Conservation (phyloP, 2,113 vertebrate genomes). For the Haplochromis burtoni region DNA sequence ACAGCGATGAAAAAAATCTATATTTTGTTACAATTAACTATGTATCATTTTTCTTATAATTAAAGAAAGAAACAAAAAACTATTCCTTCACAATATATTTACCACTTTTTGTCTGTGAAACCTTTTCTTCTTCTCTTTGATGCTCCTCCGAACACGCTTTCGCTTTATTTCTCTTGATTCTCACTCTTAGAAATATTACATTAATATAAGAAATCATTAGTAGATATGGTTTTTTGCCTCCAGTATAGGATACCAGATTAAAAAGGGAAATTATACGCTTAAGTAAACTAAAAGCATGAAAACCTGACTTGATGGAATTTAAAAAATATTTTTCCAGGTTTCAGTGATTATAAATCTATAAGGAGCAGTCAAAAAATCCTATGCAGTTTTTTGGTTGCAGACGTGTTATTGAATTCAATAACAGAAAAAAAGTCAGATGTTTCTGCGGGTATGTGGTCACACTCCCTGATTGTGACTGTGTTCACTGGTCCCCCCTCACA, state of each 20-base stretch:
- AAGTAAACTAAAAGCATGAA: neutral
- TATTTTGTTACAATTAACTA: neutral
- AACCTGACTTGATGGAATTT: neutral
- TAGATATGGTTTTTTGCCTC: fast-evolving
- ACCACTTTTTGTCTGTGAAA: neutral
- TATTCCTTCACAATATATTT: neutral
- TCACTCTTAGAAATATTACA: neutral
- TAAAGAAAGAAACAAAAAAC: neutral
- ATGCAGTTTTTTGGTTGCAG: fast-evolving
- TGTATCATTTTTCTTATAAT: neutral
- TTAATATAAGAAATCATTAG: neutral
- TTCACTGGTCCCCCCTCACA: neutral
- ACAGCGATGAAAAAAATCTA: neutral
- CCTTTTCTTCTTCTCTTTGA: neutral
- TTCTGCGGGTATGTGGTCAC: neutral
- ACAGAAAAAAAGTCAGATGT: neutral
- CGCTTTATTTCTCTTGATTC: neutral
- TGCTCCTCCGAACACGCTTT: neutral
- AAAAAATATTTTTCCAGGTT: neutral
- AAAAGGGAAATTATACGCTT: neutral
- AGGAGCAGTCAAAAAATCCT: neutral
- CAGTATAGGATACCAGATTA: neutral
- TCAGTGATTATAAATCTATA: neutral
- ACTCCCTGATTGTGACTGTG: neutral
- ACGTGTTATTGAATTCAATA: neutral